Evolutionary conservation across 2,797 vertebrate genomes (phyloP), one percentile per base, ranked within the genome.

Genomic region (Steatocranus sp.): DNA sequence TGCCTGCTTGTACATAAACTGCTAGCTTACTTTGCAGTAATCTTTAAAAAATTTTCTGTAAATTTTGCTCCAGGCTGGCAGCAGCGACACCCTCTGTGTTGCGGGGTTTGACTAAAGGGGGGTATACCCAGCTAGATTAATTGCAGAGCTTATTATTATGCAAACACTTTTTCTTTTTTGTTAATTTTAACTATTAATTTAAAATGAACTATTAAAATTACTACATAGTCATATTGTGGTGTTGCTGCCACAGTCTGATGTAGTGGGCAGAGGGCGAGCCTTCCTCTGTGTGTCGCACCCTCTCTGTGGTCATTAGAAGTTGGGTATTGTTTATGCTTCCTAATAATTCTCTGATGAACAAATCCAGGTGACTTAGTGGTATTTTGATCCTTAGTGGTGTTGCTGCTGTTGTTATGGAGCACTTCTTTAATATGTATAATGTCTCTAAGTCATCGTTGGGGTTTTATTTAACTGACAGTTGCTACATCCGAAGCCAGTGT

Each of bases 61-160:
- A 68, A 68, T 14, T 68, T 68, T 43, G 36, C 63, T 68, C 20
- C 6, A 43, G 43, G 14, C 23, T 46, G 41, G 41, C 41, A 11
- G 41, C 66, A 18, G 41, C 9, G 4, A 70, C 10, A 6, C 23
- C 4, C 41, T 70, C 66, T 2, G 4, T 18, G 41, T 70, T 11
- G 23, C 6, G 0, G 66, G 23, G 23, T 18, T 46, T 27, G 15
- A 18, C 14, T 27, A 46, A 70, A 46, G 38, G 36, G n/a, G 63
- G 8, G 3, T 43, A 15, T 68, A 17, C 8, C 14, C 63, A 70
- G 6, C 38, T 70, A 5, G 38, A 46, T 3, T 43, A 17, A 27
- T 70, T 70, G 15, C 38, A 70, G 38, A 70, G 66, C 38, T 18
- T 25, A 18, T 46, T 30, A 46, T 70, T 70, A 46, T 27, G 38